Percentiles rank a stretch among this genome's conserved stretches.
phyloP scores from a whole-genome alignment of 1,140 invertebrate genomes.

The Caligus rogercresseyi region DNA sequence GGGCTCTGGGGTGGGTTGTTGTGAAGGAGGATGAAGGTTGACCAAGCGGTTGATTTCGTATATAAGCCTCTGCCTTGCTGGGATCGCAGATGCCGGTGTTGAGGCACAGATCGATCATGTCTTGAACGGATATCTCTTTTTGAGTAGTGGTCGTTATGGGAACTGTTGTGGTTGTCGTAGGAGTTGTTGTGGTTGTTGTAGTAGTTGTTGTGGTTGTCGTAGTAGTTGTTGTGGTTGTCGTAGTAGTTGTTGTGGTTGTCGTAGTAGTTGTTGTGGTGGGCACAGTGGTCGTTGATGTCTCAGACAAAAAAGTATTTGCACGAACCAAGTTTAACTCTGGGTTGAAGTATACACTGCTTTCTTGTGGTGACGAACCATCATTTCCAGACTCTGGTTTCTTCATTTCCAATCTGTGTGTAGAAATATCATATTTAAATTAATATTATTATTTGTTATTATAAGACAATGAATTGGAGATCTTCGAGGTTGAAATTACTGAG shows the following conservation, averaged over 20 bases:
- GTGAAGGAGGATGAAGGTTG: too few relatives aligned
- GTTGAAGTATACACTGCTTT: background rate
- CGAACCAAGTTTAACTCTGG: background rate
- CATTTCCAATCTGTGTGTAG: background rate
- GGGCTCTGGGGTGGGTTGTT: background rate
- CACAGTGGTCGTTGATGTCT: background rate
- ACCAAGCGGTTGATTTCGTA: background rate
- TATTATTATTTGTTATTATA: too few relatives aligned
- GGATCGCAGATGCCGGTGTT: background rate
- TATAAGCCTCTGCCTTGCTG: background rate
- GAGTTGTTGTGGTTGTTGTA: background rate
- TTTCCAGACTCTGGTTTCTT: background rate
- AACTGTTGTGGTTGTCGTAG: background rate
- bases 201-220: background rate
- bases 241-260: background rate
- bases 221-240: background rate
- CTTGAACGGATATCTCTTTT: background rate
- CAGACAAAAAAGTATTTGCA: background rate
- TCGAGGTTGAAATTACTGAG: too few relatives aligned
- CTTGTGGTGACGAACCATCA: background rate
- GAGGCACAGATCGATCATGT: background rate
- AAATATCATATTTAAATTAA: too few relatives aligned
- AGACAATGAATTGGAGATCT: too few relatives aligned
- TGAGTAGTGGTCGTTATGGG: background rate
- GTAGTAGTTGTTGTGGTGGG: background rate